Conservation (phyloP, 2,888 invertebrate species). For the Patella ulyssiponensis region DNA sequence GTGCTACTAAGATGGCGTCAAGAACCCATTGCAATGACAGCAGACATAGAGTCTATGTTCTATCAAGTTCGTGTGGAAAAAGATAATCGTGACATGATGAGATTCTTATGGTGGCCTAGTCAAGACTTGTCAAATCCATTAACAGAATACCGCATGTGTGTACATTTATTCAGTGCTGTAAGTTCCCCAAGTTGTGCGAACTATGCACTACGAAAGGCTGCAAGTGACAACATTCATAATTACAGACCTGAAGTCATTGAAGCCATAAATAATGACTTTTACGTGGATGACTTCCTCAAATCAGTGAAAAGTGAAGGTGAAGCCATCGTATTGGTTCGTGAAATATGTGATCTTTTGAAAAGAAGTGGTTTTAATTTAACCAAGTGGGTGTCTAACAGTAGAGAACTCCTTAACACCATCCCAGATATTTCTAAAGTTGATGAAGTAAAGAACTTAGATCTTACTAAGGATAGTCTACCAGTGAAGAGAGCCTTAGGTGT, state of each 20-base stretch:
- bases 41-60: constrained; percentile 40
- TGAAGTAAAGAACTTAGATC: constrained; percentile 15
- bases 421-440: constrained; percentile 14
- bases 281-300: too few relatives aligned
- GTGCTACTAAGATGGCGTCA: constrained; percentile 40
- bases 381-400: constrained; percentile 26
- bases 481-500: constrained; percentile 25
- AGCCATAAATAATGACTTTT: constrained; percentile 23
- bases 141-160: not conserved
- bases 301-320: constrained; percentile 15
- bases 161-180: not conserved
- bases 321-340: constrained; percentile 15
- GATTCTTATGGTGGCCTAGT: constrained; percentile 39
- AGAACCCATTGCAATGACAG: constrained; percentile 38
- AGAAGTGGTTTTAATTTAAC: constrained; percentile 25
- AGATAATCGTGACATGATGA: constrained; percentile 29
- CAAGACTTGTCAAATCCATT: not conserved
- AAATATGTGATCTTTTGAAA: constrained; percentile 16
- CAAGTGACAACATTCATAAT: not conserved
- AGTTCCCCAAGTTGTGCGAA: constrained; percentile 3
- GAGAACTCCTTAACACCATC: constrained; percentile 19
- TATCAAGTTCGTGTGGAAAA: constrained; percentile 33
- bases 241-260: constrained; percentile 8
- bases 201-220: constrained; percentile 7
- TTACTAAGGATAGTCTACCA: constrained; percentile 20